Percentiles rank a stretch among this genome's conserved stretches.
These are phyloP conservation scores for Tiliqua scincoides DNA, from an alignment of 2,113 vertebrate species.

Conservation along the genomic window DNA sequence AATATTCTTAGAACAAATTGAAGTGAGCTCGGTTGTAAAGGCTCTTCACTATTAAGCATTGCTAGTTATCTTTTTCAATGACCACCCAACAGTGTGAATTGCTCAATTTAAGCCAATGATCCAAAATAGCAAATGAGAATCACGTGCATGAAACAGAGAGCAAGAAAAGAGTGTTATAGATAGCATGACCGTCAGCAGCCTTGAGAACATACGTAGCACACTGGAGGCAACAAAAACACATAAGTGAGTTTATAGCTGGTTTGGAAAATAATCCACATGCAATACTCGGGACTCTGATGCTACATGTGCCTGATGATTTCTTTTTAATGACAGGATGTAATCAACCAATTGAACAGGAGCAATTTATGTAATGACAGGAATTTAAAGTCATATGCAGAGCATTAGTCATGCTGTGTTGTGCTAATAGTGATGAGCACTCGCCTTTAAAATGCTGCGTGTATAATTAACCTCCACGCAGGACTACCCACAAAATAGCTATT, in stretches of 20 bases:
- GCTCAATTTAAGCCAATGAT: not conserved
- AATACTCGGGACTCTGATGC: not conserved
- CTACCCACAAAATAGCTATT: not conserved
- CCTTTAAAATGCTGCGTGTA: not conserved
- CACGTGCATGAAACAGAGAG: not conserved
- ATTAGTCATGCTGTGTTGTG: not conserved
- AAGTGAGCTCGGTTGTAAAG: not conserved
- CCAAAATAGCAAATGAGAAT: not conserved
- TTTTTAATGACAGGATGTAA: not conserved
- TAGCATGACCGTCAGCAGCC: not conserved
- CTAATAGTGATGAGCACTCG: not conserved
- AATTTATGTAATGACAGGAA: not conserved
- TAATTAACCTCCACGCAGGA: not conserved
- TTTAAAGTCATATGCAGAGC: not conserved
- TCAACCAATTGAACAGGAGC: not conserved
- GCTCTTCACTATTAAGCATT: not conserved
- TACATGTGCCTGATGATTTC: not conserved
- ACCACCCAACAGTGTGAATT: not conserved
- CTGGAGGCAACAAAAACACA: rapidly evolving
- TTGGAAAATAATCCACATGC: not conserved
- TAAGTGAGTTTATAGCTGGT: no score
- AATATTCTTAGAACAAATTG: no score
- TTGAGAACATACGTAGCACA: rapidly evolving
- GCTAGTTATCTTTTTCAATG: not conserved
- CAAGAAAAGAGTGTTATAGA: rapidly evolving